Evolutionary conservation across 2,888 invertebrate species (phyloP).

Genomic region (Microctonus hyperodae): DNA sequence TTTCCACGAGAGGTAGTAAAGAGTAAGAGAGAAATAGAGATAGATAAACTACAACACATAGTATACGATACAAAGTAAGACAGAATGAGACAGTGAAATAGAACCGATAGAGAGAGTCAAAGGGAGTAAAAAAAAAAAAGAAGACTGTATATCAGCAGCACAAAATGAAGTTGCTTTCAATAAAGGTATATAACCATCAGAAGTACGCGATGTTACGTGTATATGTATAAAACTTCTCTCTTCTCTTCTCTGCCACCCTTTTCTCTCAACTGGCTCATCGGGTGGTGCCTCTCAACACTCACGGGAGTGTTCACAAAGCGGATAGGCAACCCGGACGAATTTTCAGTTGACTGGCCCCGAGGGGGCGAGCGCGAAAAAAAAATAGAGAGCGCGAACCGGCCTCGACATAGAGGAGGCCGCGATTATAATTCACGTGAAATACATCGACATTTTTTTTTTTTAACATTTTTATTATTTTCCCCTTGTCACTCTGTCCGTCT

Average conservation of each 20-base stretch:
- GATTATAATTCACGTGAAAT: conserved; percentile 23
- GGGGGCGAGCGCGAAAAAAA: conserved; percentile 24
- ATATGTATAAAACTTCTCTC: background rate
- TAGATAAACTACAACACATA: background rate
- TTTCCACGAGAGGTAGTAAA: conserved; percentile 28
- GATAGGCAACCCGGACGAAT: conserved; percentile 28
- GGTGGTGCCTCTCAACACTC: background rate
- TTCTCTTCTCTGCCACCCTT: background rate
- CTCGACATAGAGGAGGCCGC: conserved; percentile 14
- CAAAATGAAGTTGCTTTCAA: conserved; percentile 32
- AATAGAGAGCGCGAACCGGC: conserved; percentile 15
- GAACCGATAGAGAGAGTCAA: background rate
- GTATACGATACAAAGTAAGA: background rate
- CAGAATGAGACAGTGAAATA: background rate
- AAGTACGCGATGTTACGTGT: conserved; percentile 2
- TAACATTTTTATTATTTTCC: conserved; percentile 15
- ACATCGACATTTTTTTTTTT: conserved; percentile 21
- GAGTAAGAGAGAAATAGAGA: background rate
- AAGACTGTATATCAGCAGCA: too few relatives aligned
- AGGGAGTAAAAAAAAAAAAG: conserved; percentile 7
- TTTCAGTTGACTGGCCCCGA: conserved; percentile 23
- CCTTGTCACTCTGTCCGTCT: conserved; percentile 5
- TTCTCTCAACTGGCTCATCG: conserved; percentile 14
- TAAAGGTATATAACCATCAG: conserved; percentile 21
- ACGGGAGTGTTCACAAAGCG: conserved; percentile 24